phyloP scores from a whole-genome alignment of 1,140 invertebrate genomes.

The Philopotamus ludificatus region DNA sequence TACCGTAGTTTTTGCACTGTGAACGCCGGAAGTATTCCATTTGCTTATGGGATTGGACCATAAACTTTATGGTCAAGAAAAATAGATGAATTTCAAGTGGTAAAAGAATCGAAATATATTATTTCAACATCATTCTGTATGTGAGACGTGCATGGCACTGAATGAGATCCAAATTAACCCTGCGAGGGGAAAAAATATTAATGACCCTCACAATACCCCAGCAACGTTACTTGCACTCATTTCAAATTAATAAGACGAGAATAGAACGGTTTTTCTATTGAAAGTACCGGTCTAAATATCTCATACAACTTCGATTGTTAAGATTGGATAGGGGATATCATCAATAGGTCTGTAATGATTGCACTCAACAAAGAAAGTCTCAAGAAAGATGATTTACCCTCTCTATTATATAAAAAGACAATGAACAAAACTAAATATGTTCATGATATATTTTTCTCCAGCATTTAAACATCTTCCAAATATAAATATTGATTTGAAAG shows the following conservation, averaged over 20 bases:
- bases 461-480: no score
- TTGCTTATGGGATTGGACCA: slow-evolving; percentile 3
- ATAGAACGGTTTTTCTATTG: not conserved
- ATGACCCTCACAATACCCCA: not conserved
- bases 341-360: not conserved
- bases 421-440: no score
- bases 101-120: not conserved
- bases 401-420: no score
- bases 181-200: not conserved
- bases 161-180: not conserved
- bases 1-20: not conserved
- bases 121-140: no score
- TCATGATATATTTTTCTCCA: no score
- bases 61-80: not conserved
- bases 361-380: no score
- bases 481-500: no score
- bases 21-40: not conserved
- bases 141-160: not conserved
- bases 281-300: no score
- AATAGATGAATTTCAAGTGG: not conserved
- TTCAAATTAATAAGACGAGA: not conserved
- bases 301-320: not conserved
- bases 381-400: no score
- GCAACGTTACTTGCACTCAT: not conserved
- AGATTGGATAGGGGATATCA: not conserved